phyloP scores from a whole-genome alignment of 2,888 invertebrate genomes.

The Aphodius sticticus region DNA sequence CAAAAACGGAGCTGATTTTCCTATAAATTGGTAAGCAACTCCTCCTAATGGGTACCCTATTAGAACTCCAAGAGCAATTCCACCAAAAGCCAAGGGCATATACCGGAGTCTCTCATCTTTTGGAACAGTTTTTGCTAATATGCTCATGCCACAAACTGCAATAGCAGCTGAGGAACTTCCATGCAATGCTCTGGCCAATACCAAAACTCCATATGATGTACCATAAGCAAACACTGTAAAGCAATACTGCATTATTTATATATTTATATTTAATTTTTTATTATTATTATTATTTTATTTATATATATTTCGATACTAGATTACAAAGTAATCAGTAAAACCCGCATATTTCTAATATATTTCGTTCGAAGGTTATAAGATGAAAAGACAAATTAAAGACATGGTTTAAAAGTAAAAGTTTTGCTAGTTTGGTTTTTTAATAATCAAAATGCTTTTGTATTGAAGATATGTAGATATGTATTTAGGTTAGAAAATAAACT shows the following conservation, averaged over 20 bases:
- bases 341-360: too few species aligned
- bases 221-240: constrained; percentile 79
- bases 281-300: not conserved
- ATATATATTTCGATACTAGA: too few species aligned
- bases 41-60: constrained; percentile 85
- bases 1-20: constrained; percentile 78
- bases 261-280: too few species aligned
- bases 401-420: too few species aligned
- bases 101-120: constrained; percentile 68
- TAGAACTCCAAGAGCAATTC: constrained; percentile 81
- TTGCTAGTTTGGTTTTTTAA: too few species aligned
- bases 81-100: constrained; percentile 85
- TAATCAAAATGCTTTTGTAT: too few species aligned
- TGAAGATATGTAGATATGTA: too few species aligned
- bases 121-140: constrained; percentile 71
- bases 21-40: constrained; percentile 77
- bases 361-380: too few species aligned
- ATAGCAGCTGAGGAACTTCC: constrained; percentile 84
- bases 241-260: constrained; percentile 28
- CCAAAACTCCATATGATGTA: constrained; percentile 71
- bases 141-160: constrained; percentile 82
- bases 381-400: too few species aligned
- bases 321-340: too few species aligned
- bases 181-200: constrained; percentile 79
- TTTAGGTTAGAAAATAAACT: too few species aligned